phyloP scores from a whole-genome alignment of 1,140 invertebrate species.

The Phenacoccus solenopsis region DNA sequence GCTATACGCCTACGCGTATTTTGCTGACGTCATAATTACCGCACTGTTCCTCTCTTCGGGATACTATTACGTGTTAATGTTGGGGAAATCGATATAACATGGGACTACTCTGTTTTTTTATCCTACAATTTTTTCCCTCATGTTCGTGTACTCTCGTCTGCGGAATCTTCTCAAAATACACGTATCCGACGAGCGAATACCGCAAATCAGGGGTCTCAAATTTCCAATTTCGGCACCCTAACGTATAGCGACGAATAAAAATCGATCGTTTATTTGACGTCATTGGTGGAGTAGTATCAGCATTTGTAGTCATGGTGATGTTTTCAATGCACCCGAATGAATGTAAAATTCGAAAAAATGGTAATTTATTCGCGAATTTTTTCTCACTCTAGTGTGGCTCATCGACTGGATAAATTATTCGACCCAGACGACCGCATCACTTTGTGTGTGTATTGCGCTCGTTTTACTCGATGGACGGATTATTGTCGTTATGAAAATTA shows the following conservation, averaged over 20 bases:
- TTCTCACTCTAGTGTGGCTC: neutral
- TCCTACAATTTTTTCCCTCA: neutral
- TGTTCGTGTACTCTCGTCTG: neutral
- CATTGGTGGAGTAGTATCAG: neutral
- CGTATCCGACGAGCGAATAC: neutral
- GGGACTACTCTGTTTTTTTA: neutral
- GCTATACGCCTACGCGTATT: neutral
- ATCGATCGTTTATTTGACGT: neutral
- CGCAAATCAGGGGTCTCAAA: neutral
- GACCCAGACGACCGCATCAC: neutral
- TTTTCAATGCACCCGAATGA: neutral
- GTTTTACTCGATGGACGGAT: neutral
- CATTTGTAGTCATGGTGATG: neutral
- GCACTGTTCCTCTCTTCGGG: neutral
- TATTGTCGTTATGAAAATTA: neutral
- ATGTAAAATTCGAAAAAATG: neutral
- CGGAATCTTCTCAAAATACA: neutral
- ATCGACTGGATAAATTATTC: neutral
- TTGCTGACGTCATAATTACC: neutral
- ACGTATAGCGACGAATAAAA: neutral
- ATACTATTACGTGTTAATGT: constrained; percentile 2
- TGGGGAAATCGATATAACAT: neutral
- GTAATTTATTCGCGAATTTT: neutral
- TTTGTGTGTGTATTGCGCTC: neutral
- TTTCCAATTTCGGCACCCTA: neutral